phyloP scores from a whole-genome alignment of 2,888 invertebrate genomes.

The Andrena bucephala region DNA sequence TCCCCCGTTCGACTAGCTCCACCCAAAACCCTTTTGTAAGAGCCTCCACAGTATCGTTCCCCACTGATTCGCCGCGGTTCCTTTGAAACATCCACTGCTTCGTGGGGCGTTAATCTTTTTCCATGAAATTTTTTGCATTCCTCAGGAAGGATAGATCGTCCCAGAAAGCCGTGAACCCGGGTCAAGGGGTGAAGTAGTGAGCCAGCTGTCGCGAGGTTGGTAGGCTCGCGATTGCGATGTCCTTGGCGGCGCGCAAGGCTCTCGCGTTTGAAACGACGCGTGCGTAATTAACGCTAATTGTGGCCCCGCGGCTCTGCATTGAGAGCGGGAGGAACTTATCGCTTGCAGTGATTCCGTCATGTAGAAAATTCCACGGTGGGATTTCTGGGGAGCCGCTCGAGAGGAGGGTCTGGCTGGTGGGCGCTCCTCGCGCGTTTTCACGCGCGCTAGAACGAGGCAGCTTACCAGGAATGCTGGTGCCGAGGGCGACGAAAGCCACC shows the following conservation, averaged over 20 bases:
- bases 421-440: neutral
- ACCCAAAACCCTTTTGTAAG: too few relatives aligned
- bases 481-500: slow-evolving; percentile 98
- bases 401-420: neutral
- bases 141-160: neutral
- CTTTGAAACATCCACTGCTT: too few relatives aligned
- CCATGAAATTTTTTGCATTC: neutral
- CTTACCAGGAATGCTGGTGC: slow-evolving; percentile 98
- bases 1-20: too few relatives aligned
- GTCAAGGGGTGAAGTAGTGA: neutral
- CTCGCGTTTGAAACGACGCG: neutral
- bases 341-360: slow-evolving; percentile 3
- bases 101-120: too few relatives aligned
- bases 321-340: slow-evolving; percentile 14
- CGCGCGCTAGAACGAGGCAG: slow-evolving; percentile 5
- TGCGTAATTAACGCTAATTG: slow-evolving; percentile 48
- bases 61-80: too few relatives aligned
- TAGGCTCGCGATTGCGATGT: slow-evolving; percentile 5
- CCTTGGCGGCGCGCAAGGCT: neutral
- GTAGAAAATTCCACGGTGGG: slow-evolving; percentile 24
- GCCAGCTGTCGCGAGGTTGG: neutral
- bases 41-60: too few relatives aligned
- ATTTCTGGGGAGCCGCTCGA: neutral
- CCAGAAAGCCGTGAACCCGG: neutral
- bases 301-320: neutral